Evolutionary conservation across 1,140 invertebrate species (phyloP), one percentile per base, ranked within the genome.

Genomic region (Phocides pigmalion): DNA sequence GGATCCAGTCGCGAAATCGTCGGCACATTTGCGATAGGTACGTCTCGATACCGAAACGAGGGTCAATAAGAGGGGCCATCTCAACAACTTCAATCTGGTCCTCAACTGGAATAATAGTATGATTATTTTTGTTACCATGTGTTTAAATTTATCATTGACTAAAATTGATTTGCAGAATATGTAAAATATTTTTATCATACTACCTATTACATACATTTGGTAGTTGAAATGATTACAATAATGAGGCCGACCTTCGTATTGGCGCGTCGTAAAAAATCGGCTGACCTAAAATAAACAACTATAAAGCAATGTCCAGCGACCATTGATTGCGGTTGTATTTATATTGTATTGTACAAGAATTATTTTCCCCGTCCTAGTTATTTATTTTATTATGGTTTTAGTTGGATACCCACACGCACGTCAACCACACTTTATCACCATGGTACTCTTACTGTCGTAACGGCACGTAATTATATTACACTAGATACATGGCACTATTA

Each of bases 371-470:
- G 68, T 66, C 66, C 56, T 72, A 72, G 61, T 72, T 76, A 54
- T 66, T 72, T 68, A 47, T 58, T 58, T 62, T 75, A 75, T 70
- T 69, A 75, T 80, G 76, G 80, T 85, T 87, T 89, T 85, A 80
- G 79, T 65, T 72, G 82, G 82, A 85, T 69, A 81, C 64, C 71
- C 73, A 81, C 76, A 81, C 81, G 81, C 87, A 87, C 84, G 77
- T 71, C 79, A 87, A 89, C 84, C 85, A 89, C 87, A 87, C 76
- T 87, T 87, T 87, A 87, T 87, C 84, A 84, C 71, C 67, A 81
- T 66, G 72, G 61, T 78, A 76, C 70, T 67, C 56, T 74, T 28
- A 66, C 58, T 66, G 65, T 70, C 62, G 66, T 75, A 74, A 75
- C 68, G 32, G 74, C 79, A 81, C 76, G 65, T 72, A 72, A 77